Conservation (phyloP, 2,888 invertebrate genomes). For the Halocaridina rubra region DNA sequence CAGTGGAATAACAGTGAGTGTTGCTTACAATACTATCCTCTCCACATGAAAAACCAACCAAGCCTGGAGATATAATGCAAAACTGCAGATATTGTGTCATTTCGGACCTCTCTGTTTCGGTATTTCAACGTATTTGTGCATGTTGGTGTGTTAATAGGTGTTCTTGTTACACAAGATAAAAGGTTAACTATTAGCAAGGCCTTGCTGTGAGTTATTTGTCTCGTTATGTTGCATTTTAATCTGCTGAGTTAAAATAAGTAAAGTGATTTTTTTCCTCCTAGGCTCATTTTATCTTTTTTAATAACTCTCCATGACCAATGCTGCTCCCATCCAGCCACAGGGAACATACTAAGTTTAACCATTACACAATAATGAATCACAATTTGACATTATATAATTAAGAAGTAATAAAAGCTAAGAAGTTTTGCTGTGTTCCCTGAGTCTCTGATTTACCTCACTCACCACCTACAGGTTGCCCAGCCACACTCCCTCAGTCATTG, state of each 20-base stretch:
- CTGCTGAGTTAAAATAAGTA: no score
- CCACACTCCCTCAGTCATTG: constrained; percentile 53
- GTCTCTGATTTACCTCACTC: constrained; percentile 40
- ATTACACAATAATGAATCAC: constrained; percentile 1
- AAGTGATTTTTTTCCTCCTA: constrained; percentile 22
- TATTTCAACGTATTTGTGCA: neutral
- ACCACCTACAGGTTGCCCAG: constrained; percentile 50
- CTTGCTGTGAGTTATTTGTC: neutral
- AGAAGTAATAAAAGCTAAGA: constrained; percentile 35
- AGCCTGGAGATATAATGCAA: constrained; percentile 31
- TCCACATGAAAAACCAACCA: constrained; percentile 12
- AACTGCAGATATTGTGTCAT: no score
- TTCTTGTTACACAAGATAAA: no score
- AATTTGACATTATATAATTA: constrained; percentile 33
- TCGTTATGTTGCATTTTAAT: neutral
- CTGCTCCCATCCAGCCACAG: constrained; percentile 27
- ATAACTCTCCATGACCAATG: neutral
- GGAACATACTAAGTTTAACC: constrained; percentile 22
- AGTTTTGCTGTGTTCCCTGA: constrained; percentile 33
- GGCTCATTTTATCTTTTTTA: neutral
- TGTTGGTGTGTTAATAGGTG: constrained; percentile 1
- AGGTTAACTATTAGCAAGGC: no score
- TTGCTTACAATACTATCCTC: constrained; percentile 12
- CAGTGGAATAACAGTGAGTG: constrained; percentile 29
- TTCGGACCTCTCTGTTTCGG: no score